A percentile compares a stretch with the other conserved stretches of the same genome.
Evolutionary conservation across 2,797 vertebrate species (phyloP).

Genomic region (Vespertilio murinus): DNA sequence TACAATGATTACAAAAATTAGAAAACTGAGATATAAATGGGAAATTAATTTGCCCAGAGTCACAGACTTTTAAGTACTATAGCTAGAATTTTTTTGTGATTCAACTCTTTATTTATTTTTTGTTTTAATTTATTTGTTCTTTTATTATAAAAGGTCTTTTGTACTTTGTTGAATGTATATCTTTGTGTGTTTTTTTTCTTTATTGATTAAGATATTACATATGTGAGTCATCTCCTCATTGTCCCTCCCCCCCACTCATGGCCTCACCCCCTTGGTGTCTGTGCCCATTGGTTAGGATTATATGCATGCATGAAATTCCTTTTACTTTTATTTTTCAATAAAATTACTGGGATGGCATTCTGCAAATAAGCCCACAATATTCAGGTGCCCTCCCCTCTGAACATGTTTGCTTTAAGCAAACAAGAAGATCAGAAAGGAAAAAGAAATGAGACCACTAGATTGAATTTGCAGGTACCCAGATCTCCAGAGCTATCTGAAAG

Average conservation of each 20-base stretch:
- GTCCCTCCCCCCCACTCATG: too few species aligned
- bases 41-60: neutral
- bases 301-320: too few species aligned
- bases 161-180: too few species aligned
- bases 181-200: too few species aligned
- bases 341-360: neutral
- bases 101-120: neutral
- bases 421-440: neutral
- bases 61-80: neutral
- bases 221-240: too few species aligned
- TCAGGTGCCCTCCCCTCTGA: neutral
- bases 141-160: too few species aligned
- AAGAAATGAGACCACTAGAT: neutral
- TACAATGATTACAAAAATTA: neutral
- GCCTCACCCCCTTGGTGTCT: too few species aligned
- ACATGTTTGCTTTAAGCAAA: neutral
- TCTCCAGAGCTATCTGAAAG: neutral
- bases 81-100: neutral
- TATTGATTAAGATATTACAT: too few species aligned
- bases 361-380: neutral
- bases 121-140: too few species aligned
- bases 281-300: too few species aligned
- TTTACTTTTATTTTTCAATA: neutral
- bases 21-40: neutral
- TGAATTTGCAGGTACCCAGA: neutral